Percentiles rank a stretch among this genome's conserved stretches.
These are phyloP conservation scores for Plotosus lineatus DNA, from an alignment of 2,113 vertebrate genomes.

Conservation along the genomic window DNA sequence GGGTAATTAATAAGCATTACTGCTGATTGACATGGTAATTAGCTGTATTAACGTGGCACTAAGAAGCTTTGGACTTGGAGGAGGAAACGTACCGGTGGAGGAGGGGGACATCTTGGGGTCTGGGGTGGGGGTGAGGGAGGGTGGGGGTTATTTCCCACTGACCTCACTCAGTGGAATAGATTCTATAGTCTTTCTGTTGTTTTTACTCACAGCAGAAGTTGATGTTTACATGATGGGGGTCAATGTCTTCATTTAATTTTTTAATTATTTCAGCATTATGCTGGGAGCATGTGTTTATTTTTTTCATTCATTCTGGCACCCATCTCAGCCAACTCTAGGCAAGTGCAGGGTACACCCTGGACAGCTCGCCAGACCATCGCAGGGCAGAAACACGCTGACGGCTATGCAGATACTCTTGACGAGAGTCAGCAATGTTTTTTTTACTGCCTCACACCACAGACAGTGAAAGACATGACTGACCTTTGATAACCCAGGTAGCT, in stretches of 20 bases:
- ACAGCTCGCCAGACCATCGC: no score
- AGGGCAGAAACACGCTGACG: no score
- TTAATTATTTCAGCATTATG: slow-evolving; percentile 73
- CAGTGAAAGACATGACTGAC: no score
- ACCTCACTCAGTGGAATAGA: slow-evolving; percentile 71
- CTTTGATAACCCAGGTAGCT: no score
- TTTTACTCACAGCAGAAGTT: background rate
- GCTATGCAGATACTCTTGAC: no score
- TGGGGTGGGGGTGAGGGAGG: slow-evolving; percentile 59
- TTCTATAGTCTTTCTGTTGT: slow-evolving; percentile 41
- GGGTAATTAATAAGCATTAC: slow-evolving; percentile 81
- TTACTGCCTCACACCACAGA: no score
- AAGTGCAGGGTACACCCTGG: no score
- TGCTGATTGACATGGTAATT: slow-evolving; percentile 80
- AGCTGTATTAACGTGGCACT: slow-evolving; percentile 76
- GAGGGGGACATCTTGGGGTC: slow-evolving; percentile 46
- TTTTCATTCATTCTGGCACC: no score
- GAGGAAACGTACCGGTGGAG: slow-evolving; percentile 57
- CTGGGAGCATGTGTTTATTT: slow-evolving; percentile 66
- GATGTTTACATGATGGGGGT: no score
- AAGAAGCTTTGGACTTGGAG: slow-evolving; percentile 71
- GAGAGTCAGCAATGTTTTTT: no score
- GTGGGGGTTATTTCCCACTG: slow-evolving; percentile 51
- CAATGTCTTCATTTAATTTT: slow-evolving; percentile 63
- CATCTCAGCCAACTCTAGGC: no score